Percentiles rank a stretch among this genome's conserved stretches.
Conservation (phyloP, 2,797 vertebrate genomes). For the Hirundo rustica region DNA sequence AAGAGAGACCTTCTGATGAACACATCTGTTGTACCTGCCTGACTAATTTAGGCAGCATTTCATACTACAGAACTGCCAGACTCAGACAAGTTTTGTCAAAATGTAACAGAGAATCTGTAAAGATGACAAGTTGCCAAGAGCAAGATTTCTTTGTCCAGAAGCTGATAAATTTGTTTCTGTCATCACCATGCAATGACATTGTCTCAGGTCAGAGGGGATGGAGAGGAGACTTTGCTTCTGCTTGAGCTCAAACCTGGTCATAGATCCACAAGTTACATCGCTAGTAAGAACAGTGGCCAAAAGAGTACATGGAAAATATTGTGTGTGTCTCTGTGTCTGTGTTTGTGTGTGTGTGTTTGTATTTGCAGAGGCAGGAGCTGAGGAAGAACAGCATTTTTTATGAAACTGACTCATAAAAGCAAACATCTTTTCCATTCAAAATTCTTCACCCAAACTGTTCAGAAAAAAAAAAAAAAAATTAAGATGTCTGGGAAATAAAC, state of each 20-base stretch:
- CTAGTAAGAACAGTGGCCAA: not conserved
- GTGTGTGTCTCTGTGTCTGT: fast-evolving
- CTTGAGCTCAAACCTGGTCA: not conserved
- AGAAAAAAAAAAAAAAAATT: not conserved
- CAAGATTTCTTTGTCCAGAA: not conserved
- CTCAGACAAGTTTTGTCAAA: not conserved
- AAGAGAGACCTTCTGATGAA: not conserved
- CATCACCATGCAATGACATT: not conserved
- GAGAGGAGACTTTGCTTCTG: not conserved
- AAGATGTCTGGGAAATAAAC: not conserved
- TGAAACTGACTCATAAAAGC: not conserved
- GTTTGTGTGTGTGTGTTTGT: not conserved
- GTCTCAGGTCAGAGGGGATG: not conserved
- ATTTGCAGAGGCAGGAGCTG: not conserved
- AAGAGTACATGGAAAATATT: not conserved
- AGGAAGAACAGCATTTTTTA: not conserved
- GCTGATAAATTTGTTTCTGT: not conserved
- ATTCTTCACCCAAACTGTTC: not conserved
- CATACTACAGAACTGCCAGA: not conserved
- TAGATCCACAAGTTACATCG: not conserved
- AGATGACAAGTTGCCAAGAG: not conserved
- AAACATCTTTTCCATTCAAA: not conserved
- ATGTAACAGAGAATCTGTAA: not conserved
- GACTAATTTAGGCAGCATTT: not conserved
- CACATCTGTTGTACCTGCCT: not conserved